A percentile compares a stretch with the other conserved stretches of the same genome.
phyloP scores from a whole-genome alignment of 2,888 invertebrate genomes.

The Meganola albula region DNA sequence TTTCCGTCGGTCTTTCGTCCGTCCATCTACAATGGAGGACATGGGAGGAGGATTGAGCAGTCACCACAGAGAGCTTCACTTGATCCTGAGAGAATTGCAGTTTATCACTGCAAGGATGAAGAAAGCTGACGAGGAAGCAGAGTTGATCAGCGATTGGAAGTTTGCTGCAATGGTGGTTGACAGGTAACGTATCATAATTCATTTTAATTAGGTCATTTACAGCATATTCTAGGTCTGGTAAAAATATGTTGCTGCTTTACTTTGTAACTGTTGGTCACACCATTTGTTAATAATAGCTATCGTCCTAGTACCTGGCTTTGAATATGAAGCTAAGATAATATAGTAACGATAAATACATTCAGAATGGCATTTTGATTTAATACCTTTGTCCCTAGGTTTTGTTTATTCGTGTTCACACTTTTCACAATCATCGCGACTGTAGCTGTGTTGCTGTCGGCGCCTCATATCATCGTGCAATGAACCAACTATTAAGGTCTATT shows the following conservation, averaged over 20 bases:
- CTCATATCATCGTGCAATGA: constrained; percentile 96
- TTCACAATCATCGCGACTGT: constrained; percentile 96
- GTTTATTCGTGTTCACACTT: constrained; percentile 95
- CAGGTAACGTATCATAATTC: constrained; percentile 72
- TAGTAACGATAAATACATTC: no score
- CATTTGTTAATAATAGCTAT: background rate
- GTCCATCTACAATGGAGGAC: constrained; percentile 88
- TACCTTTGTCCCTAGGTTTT: constrained; percentile 81
- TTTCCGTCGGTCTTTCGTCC: constrained; percentile 80
- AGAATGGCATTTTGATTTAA: no score
- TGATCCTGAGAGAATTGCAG: constrained; percentile 94
- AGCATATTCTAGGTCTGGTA: no score
- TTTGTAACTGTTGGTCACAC: no score
- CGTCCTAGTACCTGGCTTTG: no score
- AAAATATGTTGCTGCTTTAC: no score
- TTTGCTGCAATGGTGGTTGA: constrained; percentile 99
- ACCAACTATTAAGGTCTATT: constrained; percentile 19
- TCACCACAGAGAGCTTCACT: constrained; percentile 90
- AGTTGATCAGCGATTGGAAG: constrained; percentile 97
- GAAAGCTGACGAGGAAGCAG: constrained; percentile 95
- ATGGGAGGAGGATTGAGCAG: constrained; percentile 79
- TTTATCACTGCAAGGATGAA: constrained; percentile 96
- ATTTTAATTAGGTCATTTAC: background rate
- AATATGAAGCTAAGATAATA: no score
- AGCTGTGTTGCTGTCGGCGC: constrained; percentile 93